Base-by-base conservation (phyloP, 2,113 vertebrate genomes). In the Oophaga pumilio region DNA sequence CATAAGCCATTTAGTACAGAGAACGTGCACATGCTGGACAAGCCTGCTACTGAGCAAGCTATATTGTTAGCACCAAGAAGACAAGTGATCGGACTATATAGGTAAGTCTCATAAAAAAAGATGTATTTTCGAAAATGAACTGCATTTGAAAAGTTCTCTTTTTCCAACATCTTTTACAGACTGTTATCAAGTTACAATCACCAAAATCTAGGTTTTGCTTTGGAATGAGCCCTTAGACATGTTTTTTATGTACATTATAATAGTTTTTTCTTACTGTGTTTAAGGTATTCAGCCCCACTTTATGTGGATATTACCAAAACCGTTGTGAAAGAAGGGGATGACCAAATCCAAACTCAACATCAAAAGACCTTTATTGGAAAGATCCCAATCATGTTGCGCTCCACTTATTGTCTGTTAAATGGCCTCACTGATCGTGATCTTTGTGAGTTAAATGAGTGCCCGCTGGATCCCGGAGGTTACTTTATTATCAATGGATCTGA, bases 401-500 rank as follows among this genome's bases (percentile, higher is more conserved):
- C 98, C 62, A 99, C 98, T 0, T 99, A 99, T 92, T 99, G 98
- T 89, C 92, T 99, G 11, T 92, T 99, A 80, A 99, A 98, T 5
- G 97, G 97, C 80, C 91, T 99, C 85, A 99, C 97, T 0, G 98
- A 99, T 87, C 93, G 98, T 93, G 98, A 99, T 88, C 95, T 99
- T 50, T 99, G 98, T 89, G 97, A 99, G 89, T 94, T 99, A 87
- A 99, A 99, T 18, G 98, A 99, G 88, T 99, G 98, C 87, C 98
- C 98, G 0, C 96, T 99, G 43, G 98, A 99, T 91, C 98, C 98
- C 0, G 98, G 98, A 18, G 98, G 98, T 33, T 99, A 99, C 91
- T 99, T 99, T 89, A 99, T 99, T 92, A 99, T 99, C 91, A 99
- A 99, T 88, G 98, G 98, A 86, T 99, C 98, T 9, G 98, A 99